Evolutionary conservation across 2,113 vertebrate species (phyloP), one percentile per base, ranked within the genome.

Genomic region (Mola mola): DNA sequence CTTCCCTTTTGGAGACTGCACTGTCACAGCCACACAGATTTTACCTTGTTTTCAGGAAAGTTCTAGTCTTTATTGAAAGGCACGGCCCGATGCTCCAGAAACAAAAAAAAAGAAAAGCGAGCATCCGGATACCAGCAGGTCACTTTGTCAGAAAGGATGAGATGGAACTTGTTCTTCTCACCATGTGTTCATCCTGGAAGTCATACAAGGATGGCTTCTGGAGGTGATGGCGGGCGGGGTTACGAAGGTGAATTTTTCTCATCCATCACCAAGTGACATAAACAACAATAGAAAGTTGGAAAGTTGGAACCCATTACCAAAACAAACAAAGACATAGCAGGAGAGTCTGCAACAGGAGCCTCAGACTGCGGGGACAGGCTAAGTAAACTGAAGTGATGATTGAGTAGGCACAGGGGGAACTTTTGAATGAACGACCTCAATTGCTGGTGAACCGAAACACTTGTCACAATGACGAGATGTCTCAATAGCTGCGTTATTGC

Each of bases 301-400:
- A 78, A 87, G 75, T 87, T 81, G 77, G 88, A 87, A 88, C 85
- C 88, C 74, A 87, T 89, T 88, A 88, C 85, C 65, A 80, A 90
- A 88, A 88, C 79, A 90, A 88, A 89, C 87, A 90, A 86, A 86
- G 87, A 79, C 85, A 72, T 82, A 72, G 85, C 80, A 73, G 83
- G 79, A 85, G 64, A 79, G 86, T 86, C 88, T 81, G 72, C 52
- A 20, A 70, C 76, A 69, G 63, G 66, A 76, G 43, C 59, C 75
- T 75, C 77, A 68, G 67, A 68, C 37, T 20, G 52, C 49, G n/a
- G 38, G 53, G 49, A 61, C 47, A 26, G 76, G 15, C 76, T 78
- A 36, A 78, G 82, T 79, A 81, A 85, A 85, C 87, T 66, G 36
- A 79, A 72, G 82, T 78, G 79, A 42, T 78, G 81, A 87, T n/a